Conservation (phyloP, 2,888 invertebrate genomes). For the Drosophila anceps region DNA sequence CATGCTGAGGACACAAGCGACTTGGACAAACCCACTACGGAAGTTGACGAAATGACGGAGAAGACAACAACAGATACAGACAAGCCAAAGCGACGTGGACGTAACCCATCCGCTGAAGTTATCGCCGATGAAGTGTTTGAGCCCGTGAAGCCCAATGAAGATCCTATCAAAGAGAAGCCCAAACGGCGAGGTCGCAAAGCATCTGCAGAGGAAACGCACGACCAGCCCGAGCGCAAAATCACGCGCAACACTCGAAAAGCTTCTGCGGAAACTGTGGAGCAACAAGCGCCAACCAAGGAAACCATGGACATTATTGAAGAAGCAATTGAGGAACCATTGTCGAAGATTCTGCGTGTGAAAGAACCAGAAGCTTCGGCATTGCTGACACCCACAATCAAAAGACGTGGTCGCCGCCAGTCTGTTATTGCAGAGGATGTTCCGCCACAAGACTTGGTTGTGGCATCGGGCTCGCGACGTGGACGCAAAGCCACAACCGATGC, state of each 20-base stretch:
- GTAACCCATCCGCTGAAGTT: slow-evolving; percentile 36
- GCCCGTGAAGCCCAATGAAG: neutral
- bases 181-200: slow-evolving; percentile 37
- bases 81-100: slow-evolving; percentile 35
- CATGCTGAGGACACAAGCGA: neutral
- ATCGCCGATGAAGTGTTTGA: slow-evolving; percentile 4
- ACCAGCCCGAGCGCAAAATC: slow-evolving; percentile 18
- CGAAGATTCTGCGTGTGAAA: slow-evolving; percentile 10
- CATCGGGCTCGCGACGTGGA: slow-evolving; percentile 30
- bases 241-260: slow-evolving; percentile 45
- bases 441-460: neutral
- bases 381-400: slow-evolving; percentile 15
- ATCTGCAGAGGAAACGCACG: slow-evolving; percentile 27
- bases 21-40: slow-evolving; percentile 4
- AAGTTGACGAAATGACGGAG: neutral
- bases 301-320: slow-evolving; percentile 25
- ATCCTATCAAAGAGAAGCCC: slow-evolving; percentile 15
- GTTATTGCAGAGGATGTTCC: neutral
- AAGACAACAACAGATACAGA: neutral
- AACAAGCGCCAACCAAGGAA: neutral
- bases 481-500: slow-evolving; percentile 29
- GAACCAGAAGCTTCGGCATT: neutral
- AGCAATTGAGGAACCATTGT: slow-evolving; percentile 12
- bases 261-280: slow-evolving; percentile 38
- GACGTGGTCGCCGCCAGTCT: slow-evolving; percentile 40